Evolutionary conservation across 2,888 invertebrate genomes (phyloP).

Genomic region (Tineola bisselliella): DNA sequence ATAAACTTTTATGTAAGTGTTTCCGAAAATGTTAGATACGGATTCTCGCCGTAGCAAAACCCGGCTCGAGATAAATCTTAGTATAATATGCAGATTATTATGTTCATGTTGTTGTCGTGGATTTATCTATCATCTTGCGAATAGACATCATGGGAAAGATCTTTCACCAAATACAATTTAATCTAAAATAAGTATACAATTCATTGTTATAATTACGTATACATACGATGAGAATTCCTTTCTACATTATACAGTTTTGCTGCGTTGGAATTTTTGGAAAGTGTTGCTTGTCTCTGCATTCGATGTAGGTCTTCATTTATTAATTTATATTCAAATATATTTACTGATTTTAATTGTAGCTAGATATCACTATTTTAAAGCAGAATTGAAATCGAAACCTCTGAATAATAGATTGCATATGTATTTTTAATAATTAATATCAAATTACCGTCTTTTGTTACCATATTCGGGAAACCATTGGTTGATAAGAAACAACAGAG

Average conservation of each 20-base stretch:
- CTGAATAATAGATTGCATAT: too few relatives aligned
- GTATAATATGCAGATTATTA: background rate
- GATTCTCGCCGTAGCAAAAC: too few relatives aligned
- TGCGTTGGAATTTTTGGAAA: constrained; percentile 3
- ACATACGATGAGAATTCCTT: background rate
- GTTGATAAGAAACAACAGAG: too few relatives aligned
- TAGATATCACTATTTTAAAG: too few relatives aligned
- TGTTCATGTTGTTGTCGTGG: background rate
- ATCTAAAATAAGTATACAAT: background rate
- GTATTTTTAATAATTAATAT: too few relatives aligned
- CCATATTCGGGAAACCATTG: too few relatives aligned
- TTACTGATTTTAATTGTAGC: too few relatives aligned
- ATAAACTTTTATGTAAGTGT: too few relatives aligned
- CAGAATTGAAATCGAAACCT: too few relatives aligned
- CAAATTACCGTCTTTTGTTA: too few relatives aligned
- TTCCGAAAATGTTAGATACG: too few relatives aligned
- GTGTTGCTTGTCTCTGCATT: background rate
- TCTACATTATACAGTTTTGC: background rate
- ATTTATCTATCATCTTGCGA: background rate
- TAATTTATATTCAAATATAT: too few relatives aligned
- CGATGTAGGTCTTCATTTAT: background rate
- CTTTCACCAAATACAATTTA: constrained; percentile 3
- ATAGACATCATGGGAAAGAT: background rate
- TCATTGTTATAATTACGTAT: background rate
- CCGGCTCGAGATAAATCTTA: background rate